Percentiles rank a stretch among this genome's conserved stretches.
Evolutionary conservation across 2,888 invertebrate genomes (phyloP).

Genomic region (Sinohyriopsis cumingii): DNA sequence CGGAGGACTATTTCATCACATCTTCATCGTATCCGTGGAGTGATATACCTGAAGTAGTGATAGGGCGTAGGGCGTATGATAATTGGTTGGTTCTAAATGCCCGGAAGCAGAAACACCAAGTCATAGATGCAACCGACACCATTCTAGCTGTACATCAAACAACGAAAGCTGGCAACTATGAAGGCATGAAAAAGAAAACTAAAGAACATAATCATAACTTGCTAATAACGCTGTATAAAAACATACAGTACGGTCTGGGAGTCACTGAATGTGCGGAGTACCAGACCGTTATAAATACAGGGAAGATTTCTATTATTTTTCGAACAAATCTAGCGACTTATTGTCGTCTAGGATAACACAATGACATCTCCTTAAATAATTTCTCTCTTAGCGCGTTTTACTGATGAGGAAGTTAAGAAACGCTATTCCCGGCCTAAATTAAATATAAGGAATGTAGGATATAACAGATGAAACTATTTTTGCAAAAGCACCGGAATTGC

Average conservation of each 20-base stretch:
- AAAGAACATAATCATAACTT: slow-evolving; percentile 24
- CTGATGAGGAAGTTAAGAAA: too few relatives aligned
- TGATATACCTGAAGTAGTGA: slow-evolving; percentile 39
- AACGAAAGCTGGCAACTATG: slow-evolving; percentile 32
- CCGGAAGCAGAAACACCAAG: slow-evolving; percentile 12
- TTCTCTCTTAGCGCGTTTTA: too few relatives aligned
- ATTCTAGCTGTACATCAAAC: slow-evolving; percentile 48
- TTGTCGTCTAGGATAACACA: too few relatives aligned
- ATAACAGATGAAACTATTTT: too few relatives aligned
- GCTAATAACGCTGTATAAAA: slow-evolving; percentile 17
- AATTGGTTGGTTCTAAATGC: slow-evolving; percentile 45
- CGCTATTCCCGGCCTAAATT: too few relatives aligned
- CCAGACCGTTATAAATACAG: not conserved
- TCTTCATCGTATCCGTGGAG: slow-evolving; percentile 36
- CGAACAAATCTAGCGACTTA: too few relatives aligned
- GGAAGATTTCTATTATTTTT: not conserved
- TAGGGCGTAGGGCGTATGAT: slow-evolving; percentile 47
- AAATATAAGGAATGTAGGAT: too few relatives aligned
- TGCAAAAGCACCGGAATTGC: too few relatives aligned
- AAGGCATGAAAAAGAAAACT: slow-evolving; percentile 21
- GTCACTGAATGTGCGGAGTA: slow-evolving; percentile 11
- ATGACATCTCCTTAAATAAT: too few relatives aligned
- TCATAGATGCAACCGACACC: slow-evolving; percentile 41
- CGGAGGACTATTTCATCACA: slow-evolving; percentile 50
- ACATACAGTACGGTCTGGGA: slow-evolving; percentile 19